phyloP scores from a whole-genome alignment of 1,140 invertebrate genomes.

The Lethrus apterus region DNA sequence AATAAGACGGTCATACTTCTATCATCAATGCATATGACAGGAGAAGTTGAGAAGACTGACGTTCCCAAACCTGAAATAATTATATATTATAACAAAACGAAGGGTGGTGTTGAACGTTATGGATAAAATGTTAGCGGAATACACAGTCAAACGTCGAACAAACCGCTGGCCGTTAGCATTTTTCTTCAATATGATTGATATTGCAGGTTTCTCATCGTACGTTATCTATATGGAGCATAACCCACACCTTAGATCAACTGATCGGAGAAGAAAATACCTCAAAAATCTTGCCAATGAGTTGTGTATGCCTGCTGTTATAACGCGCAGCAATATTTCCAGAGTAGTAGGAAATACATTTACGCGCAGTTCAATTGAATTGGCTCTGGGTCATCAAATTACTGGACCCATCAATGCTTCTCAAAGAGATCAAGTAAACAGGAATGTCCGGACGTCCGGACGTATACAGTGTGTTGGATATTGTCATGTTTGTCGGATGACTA shows the following conservation, averaged over 20 bases:
- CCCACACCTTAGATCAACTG: not conserved
- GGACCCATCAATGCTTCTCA: not conserved
- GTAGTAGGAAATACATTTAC: not conserved
- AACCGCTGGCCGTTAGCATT: not conserved
- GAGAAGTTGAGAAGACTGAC: not conserved
- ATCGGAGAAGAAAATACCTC: not conserved
- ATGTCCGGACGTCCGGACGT: not conserved
- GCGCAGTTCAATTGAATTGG: not conserved
- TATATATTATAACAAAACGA: not conserved
- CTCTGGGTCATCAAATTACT: not conserved
- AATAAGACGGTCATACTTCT: not conserved
- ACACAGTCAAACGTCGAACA: not conserved
- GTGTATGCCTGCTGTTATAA: not conserved
- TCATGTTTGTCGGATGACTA: not conserved
- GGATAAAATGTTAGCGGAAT: not conserved
- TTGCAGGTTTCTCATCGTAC: not conserved
- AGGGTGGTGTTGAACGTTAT: too few relatives aligned
- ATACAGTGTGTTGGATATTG: not conserved
- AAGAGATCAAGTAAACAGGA: not conserved
- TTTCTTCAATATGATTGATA: not conserved
- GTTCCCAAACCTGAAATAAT: conserved; percentile 1
- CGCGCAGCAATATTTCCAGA: not conserved
- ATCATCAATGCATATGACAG: conserved; percentile 2
- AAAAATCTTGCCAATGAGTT: not conserved
- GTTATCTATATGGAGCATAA: conserved; percentile 1